Evolutionary conservation across 2,113 vertebrate species (phyloP).

Genomic region (Lasiurus cinereus): DNA sequence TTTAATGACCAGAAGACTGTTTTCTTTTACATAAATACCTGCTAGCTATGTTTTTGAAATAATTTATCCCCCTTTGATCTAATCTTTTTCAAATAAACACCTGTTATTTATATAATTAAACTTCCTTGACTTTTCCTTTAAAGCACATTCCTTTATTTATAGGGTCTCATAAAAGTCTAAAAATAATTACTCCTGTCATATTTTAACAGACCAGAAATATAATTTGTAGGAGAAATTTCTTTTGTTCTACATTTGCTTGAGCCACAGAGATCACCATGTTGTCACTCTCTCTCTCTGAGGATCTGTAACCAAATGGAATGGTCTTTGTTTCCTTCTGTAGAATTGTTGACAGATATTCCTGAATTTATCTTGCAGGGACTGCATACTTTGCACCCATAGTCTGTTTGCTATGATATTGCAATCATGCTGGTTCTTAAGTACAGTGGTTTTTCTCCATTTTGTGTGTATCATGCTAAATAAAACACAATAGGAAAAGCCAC

Average conservation of each 20-base stretch:
- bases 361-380: background rate
- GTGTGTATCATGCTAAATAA: background rate
- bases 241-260: background rate
- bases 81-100: slow-evolving; percentile 21
- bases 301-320: background rate
- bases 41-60: slow-evolving; percentile 11
- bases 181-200: background rate
- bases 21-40: slow-evolving; percentile 43
- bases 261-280: no score
- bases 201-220: background rate
- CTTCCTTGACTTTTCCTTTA: slow-evolving; percentile 47
- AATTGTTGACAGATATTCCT: background rate
- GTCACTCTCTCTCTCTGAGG: background rate
- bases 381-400: background rate
- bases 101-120: slow-evolving; percentile 39
- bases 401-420: background rate
- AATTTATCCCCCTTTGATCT: slow-evolving; percentile 30
- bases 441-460: background rate
- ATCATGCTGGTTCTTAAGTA: background rate
- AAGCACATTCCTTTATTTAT: slow-evolving; percentile 21
- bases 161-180: background rate
- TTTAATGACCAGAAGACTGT: slow-evolving; percentile 6
- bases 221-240: background rate
- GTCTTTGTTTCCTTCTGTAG: background rate
- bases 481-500: background rate